Conservation (phyloP, 1,140 invertebrate species). For the Muscidifurax raptorellus region DNA sequence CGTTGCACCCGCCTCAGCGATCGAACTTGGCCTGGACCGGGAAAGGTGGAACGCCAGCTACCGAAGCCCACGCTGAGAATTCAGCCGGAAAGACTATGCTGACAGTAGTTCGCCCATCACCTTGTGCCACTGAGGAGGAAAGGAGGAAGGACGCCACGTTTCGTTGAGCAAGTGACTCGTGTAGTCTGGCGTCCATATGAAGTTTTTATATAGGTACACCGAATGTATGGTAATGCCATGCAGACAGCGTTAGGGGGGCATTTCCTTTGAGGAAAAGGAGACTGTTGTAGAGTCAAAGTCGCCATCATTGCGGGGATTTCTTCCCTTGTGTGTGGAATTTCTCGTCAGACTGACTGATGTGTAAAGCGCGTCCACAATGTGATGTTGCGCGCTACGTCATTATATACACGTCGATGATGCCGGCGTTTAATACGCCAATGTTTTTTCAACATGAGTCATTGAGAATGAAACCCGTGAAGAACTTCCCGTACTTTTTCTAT, state of each 20-base stretch:
- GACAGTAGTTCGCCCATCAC: neutral
- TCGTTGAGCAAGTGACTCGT: neutral
- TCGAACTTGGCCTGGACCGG: slow-evolving; percentile 25
- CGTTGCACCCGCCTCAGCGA: slow-evolving; percentile 20
- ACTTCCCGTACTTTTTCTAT: neutral
- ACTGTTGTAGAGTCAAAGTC: neutral
- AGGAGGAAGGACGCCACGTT: neutral
- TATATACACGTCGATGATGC: neutral
- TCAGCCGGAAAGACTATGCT: neutral
- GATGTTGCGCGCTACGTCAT: neutral
- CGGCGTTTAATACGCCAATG: neutral
- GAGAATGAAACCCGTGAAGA: neutral
- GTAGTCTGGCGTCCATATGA: neutral
- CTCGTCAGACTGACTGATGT: neutral
- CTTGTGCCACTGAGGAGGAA: slow-evolving; percentile 20
- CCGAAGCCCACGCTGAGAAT: slow-evolving; percentile 34
- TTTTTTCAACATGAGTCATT: slow-evolving; percentile 3
- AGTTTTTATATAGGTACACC: slow-evolving; percentile 4
- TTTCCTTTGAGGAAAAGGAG: neutral
- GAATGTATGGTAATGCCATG: neutral
- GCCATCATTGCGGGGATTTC: slow-evolving; percentile 11
- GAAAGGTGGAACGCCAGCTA: neutral
- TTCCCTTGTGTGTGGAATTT: slow-evolving; percentile 35
- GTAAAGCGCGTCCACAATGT: neutral
- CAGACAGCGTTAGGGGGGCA: neutral